Percentiles rank a stretch among this genome's conserved stretches.
Conservation (phyloP, 2,888 invertebrate species). For the Exocentrus adspersus region DNA sequence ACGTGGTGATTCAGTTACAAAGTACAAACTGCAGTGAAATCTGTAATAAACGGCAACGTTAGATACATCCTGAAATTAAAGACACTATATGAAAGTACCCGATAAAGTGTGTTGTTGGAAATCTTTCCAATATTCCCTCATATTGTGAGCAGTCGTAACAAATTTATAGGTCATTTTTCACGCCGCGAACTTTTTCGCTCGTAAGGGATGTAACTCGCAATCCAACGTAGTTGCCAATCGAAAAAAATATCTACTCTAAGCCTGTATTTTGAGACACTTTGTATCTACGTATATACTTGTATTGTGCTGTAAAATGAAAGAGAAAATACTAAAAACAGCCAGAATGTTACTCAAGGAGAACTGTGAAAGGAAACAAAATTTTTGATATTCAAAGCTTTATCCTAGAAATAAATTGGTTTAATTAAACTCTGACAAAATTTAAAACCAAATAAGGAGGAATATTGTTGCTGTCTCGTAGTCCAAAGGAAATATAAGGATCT, state of each 20-base stretch:
- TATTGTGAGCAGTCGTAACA: neutral
- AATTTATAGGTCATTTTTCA: neutral
- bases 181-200: neutral
- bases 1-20: too few species aligned
- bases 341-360: too few species aligned
- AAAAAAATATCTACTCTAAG: too few species aligned
- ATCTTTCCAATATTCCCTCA: neutral
- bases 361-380: neutral
- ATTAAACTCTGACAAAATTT: constrained; percentile 16
- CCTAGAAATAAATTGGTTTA: constrained; percentile 16
- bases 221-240: too few species aligned
- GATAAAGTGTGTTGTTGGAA: neutral
- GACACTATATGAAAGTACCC: neutral
- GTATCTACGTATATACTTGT: too few species aligned
- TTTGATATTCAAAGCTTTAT: neutral
- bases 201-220: neutral
- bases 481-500: constrained; percentile 10
- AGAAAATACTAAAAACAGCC: too few species aligned
- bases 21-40: too few species aligned
- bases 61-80: neutral
- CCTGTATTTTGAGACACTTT: too few species aligned
- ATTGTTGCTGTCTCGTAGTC: constrained; percentile 9
- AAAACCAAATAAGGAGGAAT: constrained; percentile 12
- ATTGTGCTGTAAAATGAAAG: too few species aligned
- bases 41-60: neutral